Evolutionary conservation across 37 sponge, comb jelly and placozoan species (phyloP).

Genomic region (Amphimedon queenslandica): DNA sequence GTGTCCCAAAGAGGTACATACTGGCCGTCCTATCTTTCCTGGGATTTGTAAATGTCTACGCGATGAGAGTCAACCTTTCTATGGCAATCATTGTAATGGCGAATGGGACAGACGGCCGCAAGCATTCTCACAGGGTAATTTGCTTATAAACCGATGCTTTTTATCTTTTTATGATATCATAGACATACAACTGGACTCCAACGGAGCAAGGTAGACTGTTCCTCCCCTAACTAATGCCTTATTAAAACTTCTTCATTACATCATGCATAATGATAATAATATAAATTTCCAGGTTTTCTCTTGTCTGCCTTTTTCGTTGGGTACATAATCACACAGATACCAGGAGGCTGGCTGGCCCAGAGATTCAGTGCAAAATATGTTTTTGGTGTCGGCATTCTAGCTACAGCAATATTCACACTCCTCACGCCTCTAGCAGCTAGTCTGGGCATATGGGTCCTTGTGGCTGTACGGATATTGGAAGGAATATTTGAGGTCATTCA

Average conservation of each 20-base stretch:
- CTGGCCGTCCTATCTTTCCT: constrained; percentile 59
- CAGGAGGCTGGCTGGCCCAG: constrained; percentile 83
- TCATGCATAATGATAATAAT: too few relatives aligned
- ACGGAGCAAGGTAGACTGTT: constrained; percentile 25
- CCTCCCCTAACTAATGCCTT: too few relatives aligned
- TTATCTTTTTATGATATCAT: not conserved
- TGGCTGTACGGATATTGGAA: constrained; percentile 79
- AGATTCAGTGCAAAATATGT: constrained; percentile 77
- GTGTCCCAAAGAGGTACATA: constrained; percentile 67
- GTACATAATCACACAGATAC: constrained; percentile 91
- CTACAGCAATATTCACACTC: constrained; percentile 84
- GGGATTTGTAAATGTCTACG: constrained; percentile 87
- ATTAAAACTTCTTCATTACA: too few relatives aligned
- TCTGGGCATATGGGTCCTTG: constrained; percentile 46
- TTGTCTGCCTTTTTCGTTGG: constrained; percentile 89
- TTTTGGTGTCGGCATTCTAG: constrained; percentile 76
- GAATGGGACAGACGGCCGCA: constrained; percentile 27
- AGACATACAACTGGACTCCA: constrained; percentile 42
- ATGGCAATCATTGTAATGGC: constrained; percentile 86
- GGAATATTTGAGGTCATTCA: constrained; percentile 82
- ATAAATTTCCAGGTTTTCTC: constrained; percentile 89
- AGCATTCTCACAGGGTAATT: not conserved
- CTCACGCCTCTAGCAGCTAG: constrained; percentile 82
- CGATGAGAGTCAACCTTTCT: constrained; percentile 83
- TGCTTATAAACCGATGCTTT: not conserved